Conservation (phyloP, 2,113 vertebrate genomes). For the Phrynosoma blainvillii region DNA sequence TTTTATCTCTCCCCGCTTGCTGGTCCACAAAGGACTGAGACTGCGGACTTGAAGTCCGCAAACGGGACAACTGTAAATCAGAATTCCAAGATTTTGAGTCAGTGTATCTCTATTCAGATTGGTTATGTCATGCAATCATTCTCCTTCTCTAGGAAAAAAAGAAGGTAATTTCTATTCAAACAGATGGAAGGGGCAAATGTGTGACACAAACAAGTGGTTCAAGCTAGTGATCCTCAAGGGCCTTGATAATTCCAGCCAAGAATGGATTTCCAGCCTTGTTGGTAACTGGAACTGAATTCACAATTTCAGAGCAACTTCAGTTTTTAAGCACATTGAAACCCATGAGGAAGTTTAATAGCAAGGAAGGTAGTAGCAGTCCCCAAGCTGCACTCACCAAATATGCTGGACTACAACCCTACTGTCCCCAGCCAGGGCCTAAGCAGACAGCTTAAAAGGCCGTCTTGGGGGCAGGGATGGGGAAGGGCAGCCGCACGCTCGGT, state of each 20-base stretch:
- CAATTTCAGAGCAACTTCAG: not conserved
- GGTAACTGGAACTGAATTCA: not conserved
- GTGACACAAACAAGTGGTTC: not conserved
- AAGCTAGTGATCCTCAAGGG: not conserved
- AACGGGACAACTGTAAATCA: not conserved
- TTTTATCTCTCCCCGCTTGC: too few species aligned
- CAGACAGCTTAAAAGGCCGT: too few species aligned
- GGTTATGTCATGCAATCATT: not conserved
- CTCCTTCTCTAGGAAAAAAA: not conserved
- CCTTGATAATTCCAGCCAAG: not conserved
- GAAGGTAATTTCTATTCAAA: not conserved
- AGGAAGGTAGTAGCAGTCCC: not conserved
- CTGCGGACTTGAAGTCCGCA: too few species aligned
- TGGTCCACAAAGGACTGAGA: too few species aligned
- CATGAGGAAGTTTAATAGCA: not conserved
- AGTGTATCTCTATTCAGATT: not conserved
- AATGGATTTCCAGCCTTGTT: not conserved
- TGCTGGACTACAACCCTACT: not conserved
- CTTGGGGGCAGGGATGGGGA: too few species aligned
- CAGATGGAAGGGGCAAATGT: not conserved
- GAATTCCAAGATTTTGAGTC: not conserved
- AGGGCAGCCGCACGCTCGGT: too few species aligned
- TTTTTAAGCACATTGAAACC: not conserved
- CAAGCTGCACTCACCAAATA: not conserved
- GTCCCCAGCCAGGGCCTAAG: not conserved